Base-by-base conservation (phyloP, 2,888 invertebrate genomes). In the Mesoligia furuncula region DNA sequence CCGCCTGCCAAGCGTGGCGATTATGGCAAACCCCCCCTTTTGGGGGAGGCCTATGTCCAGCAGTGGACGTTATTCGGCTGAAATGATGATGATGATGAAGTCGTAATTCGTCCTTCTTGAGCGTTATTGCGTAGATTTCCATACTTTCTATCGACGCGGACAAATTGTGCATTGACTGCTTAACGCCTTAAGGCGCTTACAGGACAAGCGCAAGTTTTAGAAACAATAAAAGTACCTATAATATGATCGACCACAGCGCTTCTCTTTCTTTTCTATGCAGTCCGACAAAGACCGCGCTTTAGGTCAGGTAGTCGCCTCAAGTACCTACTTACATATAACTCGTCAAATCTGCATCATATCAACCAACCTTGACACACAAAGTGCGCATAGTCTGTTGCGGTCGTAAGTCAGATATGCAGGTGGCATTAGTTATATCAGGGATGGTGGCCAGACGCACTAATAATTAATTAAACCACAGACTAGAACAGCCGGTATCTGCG, bases 381-480 rank as follows among this genome's bases (percentile, higher is more conserved):
- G 36, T 69, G 31, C 39, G 20, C 64, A 78, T 62, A 73, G 57
- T 61, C 61, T 39, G 45, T 77, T 88, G 87, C 54, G 77, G 83
- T 80, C 59, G 20, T 78, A 68, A 77, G 64, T 74, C 69, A 74
- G 77, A 72, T 76, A 81, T 87, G 87, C 77, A 80, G 75, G 61
- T 77, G 68, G 74, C 75, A 84, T 83, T 73, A 68, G 83, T 65
- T 79, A 79, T 74, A 80, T 61, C 66, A 57, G 20, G 68, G 71
- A 79, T 86, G 85, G 88, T 86, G 83, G 77, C 81, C 80, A 85
- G 79, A 81, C 86, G 85, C 74, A 87, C 83, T 87, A 84, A 88
- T 91, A 89, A 90, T 91, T 91, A 91, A 92, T 91, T 86, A 87
- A 82, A 88, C 92, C 90, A 74, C 91, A 91, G 68, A 83, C 89